phyloP scores from a whole-genome alignment of 2,113 vertebrate genomes.

The Otocyon megalotis region DNA sequence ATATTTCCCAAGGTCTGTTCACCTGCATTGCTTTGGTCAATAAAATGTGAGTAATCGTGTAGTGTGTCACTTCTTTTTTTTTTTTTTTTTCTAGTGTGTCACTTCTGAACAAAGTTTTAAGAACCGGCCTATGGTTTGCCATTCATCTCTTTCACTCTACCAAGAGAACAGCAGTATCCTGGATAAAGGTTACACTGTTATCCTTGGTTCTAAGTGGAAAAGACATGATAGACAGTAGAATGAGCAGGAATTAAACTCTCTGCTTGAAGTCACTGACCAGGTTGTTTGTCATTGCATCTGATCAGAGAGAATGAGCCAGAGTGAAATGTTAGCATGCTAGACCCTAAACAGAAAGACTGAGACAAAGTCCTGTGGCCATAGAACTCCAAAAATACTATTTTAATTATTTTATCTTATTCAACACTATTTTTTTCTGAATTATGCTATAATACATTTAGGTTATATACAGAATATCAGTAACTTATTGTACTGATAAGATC shows the following conservation, averaged over 20 bases:
- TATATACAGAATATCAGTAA: neutral
- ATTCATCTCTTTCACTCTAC: neutral
- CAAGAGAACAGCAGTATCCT: neutral
- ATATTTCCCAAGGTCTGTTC: neutral
- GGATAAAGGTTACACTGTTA: neutral
- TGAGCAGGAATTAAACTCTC: neutral
- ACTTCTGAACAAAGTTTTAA: neutral
- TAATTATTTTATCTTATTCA: neutral
- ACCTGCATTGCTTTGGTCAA: neutral
- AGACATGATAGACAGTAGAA: neutral
- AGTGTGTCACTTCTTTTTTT: neutral
- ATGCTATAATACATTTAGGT: neutral
- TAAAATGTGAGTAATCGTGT: neutral
- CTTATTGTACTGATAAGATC: neutral
- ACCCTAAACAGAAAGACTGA: neutral
- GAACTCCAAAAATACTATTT: neutral
- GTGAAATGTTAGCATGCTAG: neutral
- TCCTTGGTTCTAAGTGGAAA: constrained; percentile 2
- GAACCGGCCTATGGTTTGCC: neutral
- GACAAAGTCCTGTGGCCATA: neutral
- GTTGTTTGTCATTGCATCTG: neutral
- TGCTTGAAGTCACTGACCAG: neutral
- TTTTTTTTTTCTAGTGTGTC: too few species aligned
- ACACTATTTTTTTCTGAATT: neutral
- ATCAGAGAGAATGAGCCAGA: neutral